A percentile compares a stretch with the other conserved stretches of the same genome.
Conservation (phyloP, 2,113 vertebrate genomes). For the Cettia cetti region DNA sequence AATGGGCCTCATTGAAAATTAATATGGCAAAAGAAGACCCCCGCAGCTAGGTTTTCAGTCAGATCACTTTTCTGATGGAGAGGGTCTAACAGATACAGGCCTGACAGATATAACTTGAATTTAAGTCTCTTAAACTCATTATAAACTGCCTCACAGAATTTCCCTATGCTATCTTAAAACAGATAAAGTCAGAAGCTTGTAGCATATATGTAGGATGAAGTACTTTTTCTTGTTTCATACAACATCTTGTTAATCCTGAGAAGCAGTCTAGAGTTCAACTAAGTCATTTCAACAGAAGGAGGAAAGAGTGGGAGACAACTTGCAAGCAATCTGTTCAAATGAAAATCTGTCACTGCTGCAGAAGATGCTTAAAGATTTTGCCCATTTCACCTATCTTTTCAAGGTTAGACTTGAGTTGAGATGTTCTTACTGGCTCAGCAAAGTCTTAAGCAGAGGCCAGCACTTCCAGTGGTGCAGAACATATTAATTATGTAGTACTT, state of each 20-base stretch:
- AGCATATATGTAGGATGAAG: not conserved
- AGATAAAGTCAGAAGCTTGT: not conserved
- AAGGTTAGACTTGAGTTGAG: not conserved
- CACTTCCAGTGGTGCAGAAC: not conserved
- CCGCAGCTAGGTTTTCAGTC: not conserved
- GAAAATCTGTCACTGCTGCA: not conserved
- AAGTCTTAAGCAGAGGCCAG: not conserved
- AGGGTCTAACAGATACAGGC: not conserved
- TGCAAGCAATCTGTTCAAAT: conserved; percentile 24
- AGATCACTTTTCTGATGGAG: not conserved
- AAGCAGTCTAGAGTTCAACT: conserved; percentile 25
- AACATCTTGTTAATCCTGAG: not conserved
- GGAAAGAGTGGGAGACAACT: conserved; percentile 36
- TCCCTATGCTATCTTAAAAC: not conserved
- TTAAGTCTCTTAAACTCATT: not conserved
- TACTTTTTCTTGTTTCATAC: not conserved
- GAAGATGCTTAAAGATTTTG: not conserved
- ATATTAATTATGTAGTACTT: conserved; percentile 22
- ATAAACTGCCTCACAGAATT: not conserved
- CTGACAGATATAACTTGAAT: not conserved
- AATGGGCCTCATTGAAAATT: not conserved
- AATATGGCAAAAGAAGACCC: not conserved
- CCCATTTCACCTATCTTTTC: not conserved
- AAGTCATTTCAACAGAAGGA: conserved; percentile 27
- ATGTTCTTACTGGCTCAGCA: not conserved